A percentile compares a stretch with the other conserved stretches of the same genome.
phyloP scores from a whole-genome alignment of 2,113 vertebrate species.

The Calonectris borealis region DNA sequence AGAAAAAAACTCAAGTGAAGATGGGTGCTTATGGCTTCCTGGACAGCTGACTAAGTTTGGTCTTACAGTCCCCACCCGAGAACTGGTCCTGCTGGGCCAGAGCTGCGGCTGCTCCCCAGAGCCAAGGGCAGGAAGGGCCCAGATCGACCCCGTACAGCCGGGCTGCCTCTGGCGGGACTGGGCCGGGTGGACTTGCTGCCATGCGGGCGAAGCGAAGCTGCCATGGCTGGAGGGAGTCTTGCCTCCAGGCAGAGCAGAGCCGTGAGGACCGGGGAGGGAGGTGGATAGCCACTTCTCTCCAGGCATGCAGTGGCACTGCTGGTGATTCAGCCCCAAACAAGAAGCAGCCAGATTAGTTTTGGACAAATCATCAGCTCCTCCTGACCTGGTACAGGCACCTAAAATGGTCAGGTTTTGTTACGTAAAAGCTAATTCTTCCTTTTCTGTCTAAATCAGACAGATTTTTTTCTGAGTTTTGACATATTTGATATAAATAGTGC shows the following conservation, averaged over 20 bases:
- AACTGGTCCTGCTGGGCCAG: neutral
- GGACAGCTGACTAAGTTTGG: neutral
- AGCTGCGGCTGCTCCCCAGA: neutral
- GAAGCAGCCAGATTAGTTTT: neutral
- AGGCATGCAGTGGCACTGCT: neutral
- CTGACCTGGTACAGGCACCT: neutral
- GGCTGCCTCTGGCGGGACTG: neutral
- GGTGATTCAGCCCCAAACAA: neutral
- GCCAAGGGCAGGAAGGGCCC: neutral
- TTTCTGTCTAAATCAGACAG: neutral
- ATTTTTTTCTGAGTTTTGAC: neutral
- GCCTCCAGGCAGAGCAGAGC: neutral
- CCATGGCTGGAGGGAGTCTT: neutral
- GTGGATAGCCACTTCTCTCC: neutral
- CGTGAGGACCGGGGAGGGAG: neutral
- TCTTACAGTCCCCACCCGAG: neutral
- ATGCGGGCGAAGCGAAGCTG: fast-evolving
- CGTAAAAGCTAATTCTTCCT: neutral
- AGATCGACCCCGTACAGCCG: fast-evolving
- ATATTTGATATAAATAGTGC: neutral
- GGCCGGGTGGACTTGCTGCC: fast-evolving
- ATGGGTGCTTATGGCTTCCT: neutral
- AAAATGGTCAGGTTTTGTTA: neutral
- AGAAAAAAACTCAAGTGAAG: neutral
- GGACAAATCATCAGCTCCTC: neutral